phyloP scores from a whole-genome alignment of 2,113 vertebrate species.

The Nerophis ophidion region DNA sequence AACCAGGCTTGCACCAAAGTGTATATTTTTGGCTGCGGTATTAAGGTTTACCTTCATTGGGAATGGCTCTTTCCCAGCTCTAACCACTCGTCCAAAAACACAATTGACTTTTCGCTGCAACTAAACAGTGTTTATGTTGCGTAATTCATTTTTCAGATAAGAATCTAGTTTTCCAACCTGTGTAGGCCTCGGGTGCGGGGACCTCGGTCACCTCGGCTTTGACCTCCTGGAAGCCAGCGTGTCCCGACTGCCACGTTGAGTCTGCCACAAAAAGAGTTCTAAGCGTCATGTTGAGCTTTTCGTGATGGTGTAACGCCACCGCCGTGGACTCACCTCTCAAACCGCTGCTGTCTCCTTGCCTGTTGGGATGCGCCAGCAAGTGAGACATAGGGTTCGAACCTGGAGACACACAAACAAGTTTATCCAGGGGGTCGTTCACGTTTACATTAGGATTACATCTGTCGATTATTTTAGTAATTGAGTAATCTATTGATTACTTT shows the following conservation, averaged over 20 bases:
- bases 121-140: no score
- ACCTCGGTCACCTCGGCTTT: slow-evolving; percentile 84
- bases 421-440: no score
- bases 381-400: slow-evolving; percentile 52
- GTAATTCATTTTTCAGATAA: no score
- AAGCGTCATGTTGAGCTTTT: not conserved
- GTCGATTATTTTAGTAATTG: no score
- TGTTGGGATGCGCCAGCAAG: slow-evolving; percentile 53
- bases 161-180: slow-evolving; percentile 33
- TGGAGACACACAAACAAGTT: slow-evolving; percentile 25
- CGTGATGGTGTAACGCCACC: not conserved
- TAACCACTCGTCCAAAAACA: no score
- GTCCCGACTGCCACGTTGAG: slow-evolving; percentile 68
- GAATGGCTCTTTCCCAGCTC: no score
- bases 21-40: no score
- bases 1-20: no score
- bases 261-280: slow-evolving; percentile 35
- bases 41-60: no score
- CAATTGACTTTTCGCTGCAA: no score
- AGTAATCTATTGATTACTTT: no score
- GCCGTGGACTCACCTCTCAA: slow-evolving; percentile 52
- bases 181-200: slow-evolving; percentile 62
- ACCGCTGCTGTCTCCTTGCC: slow-evolving; percentile 61
- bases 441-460: no score
- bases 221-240: slow-evolving; percentile 79